Evolutionary conservation across 2,888 invertebrate genomes (phyloP).

Genomic region (Autographa pulchrina): DNA sequence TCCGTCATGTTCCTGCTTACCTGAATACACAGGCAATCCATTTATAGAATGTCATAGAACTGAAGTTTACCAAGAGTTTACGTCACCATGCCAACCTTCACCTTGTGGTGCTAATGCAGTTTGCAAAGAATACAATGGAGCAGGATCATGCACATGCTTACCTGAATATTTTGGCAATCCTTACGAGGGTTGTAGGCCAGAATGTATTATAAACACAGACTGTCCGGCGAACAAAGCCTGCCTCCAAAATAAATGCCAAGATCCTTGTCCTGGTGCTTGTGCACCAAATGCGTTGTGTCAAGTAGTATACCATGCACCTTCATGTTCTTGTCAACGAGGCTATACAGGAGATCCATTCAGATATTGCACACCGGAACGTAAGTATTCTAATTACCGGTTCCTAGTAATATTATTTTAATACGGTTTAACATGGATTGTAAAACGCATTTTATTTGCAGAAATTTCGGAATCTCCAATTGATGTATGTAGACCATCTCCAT

Average conservation of each 20-base stretch:
- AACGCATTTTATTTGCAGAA: constrained; percentile 55
- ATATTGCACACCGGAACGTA: constrained; percentile 90
- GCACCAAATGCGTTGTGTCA: constrained; percentile 93
- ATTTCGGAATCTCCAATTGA: constrained; percentile 74
- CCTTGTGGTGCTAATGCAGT: constrained; percentile 92
- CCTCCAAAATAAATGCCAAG: constrained; percentile 92
- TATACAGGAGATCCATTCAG: constrained; percentile 94
- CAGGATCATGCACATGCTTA: constrained; percentile 92
- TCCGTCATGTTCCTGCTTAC: constrained; percentile 91
- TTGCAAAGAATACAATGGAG: constrained; percentile 90
- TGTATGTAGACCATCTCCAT: constrained; percentile 92
- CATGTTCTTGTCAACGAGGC: constrained; percentile 91
- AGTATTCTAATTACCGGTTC: constrained; percentile 64
- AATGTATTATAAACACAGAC: constrained; percentile 92
- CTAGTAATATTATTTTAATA: background rate
- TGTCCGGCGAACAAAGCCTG: constrained; percentile 93
- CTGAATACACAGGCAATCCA: constrained; percentile 93
- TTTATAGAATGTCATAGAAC: constrained; percentile 90
- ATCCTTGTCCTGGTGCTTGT: constrained; percentile 94
- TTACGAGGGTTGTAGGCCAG: constrained; percentile 93
- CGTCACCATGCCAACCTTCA: constrained; percentile 90
- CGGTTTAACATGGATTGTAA: background rate
- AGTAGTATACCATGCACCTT: constrained; percentile 92
- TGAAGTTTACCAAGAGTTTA: constrained; percentile 77
- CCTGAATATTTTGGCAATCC: constrained; percentile 93